Conservation (phyloP, 2,797 vertebrate genomes). For the Enteromius thamalakanensis region DNA sequence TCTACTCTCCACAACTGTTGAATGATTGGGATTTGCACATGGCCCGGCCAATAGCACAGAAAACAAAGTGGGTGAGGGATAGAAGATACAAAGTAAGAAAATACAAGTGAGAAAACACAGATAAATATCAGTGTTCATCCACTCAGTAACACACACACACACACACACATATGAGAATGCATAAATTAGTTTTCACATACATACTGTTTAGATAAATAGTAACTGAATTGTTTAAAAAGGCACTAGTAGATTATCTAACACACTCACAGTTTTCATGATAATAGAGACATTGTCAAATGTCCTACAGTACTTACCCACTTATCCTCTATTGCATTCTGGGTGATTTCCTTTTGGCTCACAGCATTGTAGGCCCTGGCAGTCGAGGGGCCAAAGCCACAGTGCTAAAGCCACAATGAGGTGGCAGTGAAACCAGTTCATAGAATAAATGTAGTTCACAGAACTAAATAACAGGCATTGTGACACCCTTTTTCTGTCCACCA, state of each 20-base stretch:
- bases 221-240: not conserved
- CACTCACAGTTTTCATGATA: not conserved
- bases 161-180: constrained; percentile 6
- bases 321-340: constrained; percentile 60
- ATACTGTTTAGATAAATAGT: not conserved
- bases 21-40: constrained; percentile 98
- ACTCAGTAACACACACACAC: constrained; percentile 47
- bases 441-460: constrained; percentile 39
- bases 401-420: constrained; percentile 65
- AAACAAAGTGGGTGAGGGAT: constrained; percentile 56
- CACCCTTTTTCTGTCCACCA: not conserved
- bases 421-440: constrained; percentile 57
- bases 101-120: constrained; percentile 55
- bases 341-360: constrained; percentile 72
- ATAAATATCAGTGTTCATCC: constrained; percentile 50
- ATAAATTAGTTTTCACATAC: constrained; percentile 21
- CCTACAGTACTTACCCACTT: constrained; percentile 77
- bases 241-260: constrained; percentile 1
- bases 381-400: constrained; percentile 57
- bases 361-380: constrained; percentile 69
- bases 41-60: constrained; percentile 88
- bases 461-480: constrained; percentile 40
- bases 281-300: constrained; percentile 13
- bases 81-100: constrained; percentile 51
- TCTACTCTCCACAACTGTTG: constrained; percentile 99